phyloP scores from a whole-genome alignment of 2,797 vertebrate species.

The Emydoidea blandingii region DNA sequence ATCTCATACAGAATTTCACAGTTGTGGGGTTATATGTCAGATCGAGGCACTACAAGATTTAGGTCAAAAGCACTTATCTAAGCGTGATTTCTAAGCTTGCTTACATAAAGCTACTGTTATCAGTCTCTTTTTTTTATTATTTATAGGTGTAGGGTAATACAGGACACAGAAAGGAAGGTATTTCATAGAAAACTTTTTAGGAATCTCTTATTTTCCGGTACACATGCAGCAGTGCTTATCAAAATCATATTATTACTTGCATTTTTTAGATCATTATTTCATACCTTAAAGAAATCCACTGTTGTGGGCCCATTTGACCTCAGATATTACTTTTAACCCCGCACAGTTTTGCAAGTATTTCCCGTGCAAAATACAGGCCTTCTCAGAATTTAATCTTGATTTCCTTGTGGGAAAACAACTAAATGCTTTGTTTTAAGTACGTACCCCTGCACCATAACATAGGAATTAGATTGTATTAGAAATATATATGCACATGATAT shows the following conservation, averaged over 20 bases:
- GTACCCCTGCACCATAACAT: background rate
- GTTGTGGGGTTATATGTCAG: conserved; percentile 84
- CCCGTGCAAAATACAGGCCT: conserved; percentile 51
- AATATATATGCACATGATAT: background rate
- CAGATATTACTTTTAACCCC: conserved; percentile 50
- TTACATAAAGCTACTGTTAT: conserved; percentile 84
- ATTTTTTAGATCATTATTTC: conserved; percentile 56
- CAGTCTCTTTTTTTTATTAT: conserved; percentile 79
- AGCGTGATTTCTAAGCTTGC: conserved; percentile 85
- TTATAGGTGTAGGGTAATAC: conserved; percentile 75
- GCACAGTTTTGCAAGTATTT: conserved; percentile 66
- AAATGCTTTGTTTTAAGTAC: background rate
- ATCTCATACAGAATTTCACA: conserved; percentile 85
- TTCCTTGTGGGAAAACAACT: conserved; percentile 38
- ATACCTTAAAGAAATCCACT: conserved; percentile 47
- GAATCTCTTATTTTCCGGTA: conserved; percentile 59
- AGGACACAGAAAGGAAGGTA: conserved; percentile 52
- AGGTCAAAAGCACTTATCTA: conserved; percentile 87
- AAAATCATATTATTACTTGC: conserved; percentile 59
- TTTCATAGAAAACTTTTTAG: conserved; percentile 75
- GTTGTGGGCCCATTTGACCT: conserved; percentile 45
- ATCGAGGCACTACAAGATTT: conserved; percentile 84
- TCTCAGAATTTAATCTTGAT: conserved; percentile 49
- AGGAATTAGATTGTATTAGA: conserved; percentile 39
- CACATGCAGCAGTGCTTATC: conserved; percentile 44